Evolutionary conservation across 2,797 vertebrate species (phyloP).

Genomic region (Diplodus sargus): DNA sequence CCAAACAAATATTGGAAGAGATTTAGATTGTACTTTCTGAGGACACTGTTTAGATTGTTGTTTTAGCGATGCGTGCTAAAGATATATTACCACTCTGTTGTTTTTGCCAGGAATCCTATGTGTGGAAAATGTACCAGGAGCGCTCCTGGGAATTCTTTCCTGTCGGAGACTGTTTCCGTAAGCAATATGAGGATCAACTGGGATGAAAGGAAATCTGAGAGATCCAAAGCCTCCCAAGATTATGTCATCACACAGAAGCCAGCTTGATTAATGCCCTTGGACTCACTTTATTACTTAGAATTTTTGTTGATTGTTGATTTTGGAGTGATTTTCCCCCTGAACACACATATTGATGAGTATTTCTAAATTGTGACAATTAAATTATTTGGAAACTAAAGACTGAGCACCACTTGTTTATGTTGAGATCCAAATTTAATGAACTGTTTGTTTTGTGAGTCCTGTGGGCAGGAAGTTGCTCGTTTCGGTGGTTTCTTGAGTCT

Average conservation of each 20-base stretch:
- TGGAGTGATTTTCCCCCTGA: constrained; percentile 15
- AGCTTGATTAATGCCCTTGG: constrained; percentile 41
- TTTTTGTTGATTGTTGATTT: constrained; percentile 47
- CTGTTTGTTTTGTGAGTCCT: constrained; percentile 16
- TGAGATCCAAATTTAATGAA: constrained; percentile 1
- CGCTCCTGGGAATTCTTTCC: constrained; percentile 89
- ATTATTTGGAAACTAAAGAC: constrained; percentile 30
- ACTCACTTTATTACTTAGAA: constrained; percentile 43
- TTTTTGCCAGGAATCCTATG: constrained; percentile 83
- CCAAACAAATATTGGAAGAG: neutral
- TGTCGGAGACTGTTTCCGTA: constrained; percentile 88
- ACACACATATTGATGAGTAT: neutral
- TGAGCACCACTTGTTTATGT: constrained; percentile 23
- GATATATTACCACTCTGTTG: constrained; percentile 50
- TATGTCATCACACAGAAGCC: constrained; percentile 37
- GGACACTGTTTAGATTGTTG: neutral
- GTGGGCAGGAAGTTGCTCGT: neutral
- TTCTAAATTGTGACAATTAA: constrained; percentile 22
- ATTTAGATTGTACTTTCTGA: neutral
- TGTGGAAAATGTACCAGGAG: constrained; percentile 89
- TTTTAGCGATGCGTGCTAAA: constrained; percentile 10
- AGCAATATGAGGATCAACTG: constrained; percentile 87
- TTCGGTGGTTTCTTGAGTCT: constrained; percentile 3
- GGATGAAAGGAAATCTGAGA: constrained; percentile 71
- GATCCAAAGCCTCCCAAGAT: constrained; percentile 54